A percentile compares a stretch with the other conserved stretches of the same genome.
Evolutionary conservation across 1,140 invertebrate species (phyloP).

Genomic region (Vanessa atalanta): DNA sequence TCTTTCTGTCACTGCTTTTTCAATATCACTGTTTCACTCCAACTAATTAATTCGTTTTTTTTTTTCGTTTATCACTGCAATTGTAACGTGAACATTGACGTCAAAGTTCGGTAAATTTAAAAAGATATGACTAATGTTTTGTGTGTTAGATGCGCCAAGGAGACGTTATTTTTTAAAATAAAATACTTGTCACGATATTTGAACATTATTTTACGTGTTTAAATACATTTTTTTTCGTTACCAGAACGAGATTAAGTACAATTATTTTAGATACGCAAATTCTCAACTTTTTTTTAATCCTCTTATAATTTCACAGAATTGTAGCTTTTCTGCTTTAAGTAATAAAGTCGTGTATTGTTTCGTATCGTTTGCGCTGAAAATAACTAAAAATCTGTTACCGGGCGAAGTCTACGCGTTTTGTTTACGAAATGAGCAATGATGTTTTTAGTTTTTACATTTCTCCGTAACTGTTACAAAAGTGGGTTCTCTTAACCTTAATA

Average conservation of each 20-base stretch:
- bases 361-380: conserved; percentile 33
- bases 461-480: neutral
- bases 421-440: conserved; percentile 32
- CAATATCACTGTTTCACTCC: conserved; percentile 24
- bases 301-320: conserved; percentile 7
- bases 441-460: conserved; percentile 9
- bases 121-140: conserved; percentile 35
- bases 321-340: conserved; percentile 7
- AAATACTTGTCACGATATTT: conserved; percentile 12
- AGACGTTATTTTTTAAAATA: conserved; percentile 8
- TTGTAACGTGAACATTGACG: conserved; percentile 21
- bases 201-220: conserved; percentile 18
- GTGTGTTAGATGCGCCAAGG: conserved; percentile 29
- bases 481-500: conserved; percentile 21
- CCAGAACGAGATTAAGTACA: conserved; percentile 13
- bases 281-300: conserved; percentile 27
- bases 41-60: conserved; percentile 11
- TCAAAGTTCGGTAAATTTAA: conserved; percentile 29
- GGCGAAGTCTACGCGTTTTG: conserved; percentile 38
- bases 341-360: conserved; percentile 31
- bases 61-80: conserved; percentile 26
- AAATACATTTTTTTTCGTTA: neutral
- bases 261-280: conserved; percentile 14
- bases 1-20: conserved; percentile 6
- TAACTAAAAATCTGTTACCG: conserved; percentile 39